Conservation (phyloP, 1,140 invertebrate species). For the Cotesia typhae region DNA sequence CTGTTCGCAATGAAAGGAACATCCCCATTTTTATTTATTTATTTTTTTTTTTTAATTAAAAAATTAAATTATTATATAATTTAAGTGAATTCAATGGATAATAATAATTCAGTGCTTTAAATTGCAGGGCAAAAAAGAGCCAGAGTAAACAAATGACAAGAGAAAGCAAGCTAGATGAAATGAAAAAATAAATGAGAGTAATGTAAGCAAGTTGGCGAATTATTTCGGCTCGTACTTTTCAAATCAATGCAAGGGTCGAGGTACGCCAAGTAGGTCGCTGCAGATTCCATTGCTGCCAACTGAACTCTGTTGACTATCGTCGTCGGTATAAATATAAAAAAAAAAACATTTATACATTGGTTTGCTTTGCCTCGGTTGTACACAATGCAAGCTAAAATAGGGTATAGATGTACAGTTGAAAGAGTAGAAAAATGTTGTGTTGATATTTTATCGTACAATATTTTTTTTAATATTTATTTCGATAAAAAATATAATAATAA, state of each 20-base stretch:
- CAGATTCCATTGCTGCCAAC: slow-evolving; percentile 60
- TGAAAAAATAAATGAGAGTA: slow-evolving; percentile 6
- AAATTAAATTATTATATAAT: background rate
- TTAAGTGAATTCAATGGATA: background rate
- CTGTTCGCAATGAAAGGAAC: too few species aligned
- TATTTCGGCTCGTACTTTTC: slow-evolving; percentile 55
- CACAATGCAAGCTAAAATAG: too few species aligned
- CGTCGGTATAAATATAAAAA: background rate
- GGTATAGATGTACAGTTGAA: too few species aligned
- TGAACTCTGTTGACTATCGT: slow-evolving; percentile 24
- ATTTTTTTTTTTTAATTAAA: too few species aligned
- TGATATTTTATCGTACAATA: too few species aligned
- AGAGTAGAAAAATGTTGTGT: too few species aligned
- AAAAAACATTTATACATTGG: too few species aligned
- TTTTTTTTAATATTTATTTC: too few species aligned
- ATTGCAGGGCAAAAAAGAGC: background rate
- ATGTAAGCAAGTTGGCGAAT: slow-evolving; percentile 25
- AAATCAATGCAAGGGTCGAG: slow-evolving; percentile 64
- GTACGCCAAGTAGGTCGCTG: slow-evolving; percentile 64
- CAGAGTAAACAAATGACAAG: too few species aligned
- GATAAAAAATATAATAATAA: too few species aligned
- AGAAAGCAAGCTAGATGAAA: background rate
- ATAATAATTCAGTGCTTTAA: background rate
- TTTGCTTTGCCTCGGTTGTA: too few species aligned
- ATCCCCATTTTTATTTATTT: too few species aligned